Percentiles rank a stretch among this genome's conserved stretches.
These are phyloP conservation scores for Sebastes umbrosus DNA, from an alignment of 2,797 vertebrate species.

Conservation along the genomic window DNA sequence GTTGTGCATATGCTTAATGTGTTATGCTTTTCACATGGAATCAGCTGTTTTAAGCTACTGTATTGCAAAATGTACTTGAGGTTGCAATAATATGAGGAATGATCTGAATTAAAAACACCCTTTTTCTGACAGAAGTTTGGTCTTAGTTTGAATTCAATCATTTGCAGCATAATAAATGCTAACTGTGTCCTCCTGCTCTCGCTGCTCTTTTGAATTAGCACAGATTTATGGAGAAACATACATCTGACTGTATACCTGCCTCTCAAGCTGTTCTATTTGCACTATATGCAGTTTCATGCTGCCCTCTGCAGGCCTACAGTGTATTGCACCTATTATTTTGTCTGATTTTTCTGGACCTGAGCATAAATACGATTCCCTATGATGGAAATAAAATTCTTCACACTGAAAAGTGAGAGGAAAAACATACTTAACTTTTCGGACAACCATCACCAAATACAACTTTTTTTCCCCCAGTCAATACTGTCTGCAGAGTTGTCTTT, in stretches of 20 bases:
- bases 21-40: slow-evolving; percentile 74
- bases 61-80: slow-evolving; percentile 63
- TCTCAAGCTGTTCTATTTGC: neutral
- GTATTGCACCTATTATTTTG: neutral
- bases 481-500: neutral
- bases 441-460: neutral
- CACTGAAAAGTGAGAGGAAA: neutral
- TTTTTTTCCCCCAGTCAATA: neutral
- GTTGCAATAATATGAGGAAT: slow-evolving; percentile 71
- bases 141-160: slow-evolving; percentile 32
- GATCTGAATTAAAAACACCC: slow-evolving; percentile 62
- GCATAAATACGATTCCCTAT: neutral
- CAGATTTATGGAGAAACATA: neutral
- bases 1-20: slow-evolving; percentile 70
- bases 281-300: neutral
- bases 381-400: neutral
- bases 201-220: neutral
- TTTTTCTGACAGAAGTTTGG: slow-evolving; percentile 44
- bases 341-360: neutral
- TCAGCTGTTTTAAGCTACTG: slow-evolving; percentile 70
- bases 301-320: slow-evolving; percentile 28
- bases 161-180: neutral
- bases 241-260: neutral
- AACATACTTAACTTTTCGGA: neutral
- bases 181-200: neutral